Percentiles rank a stretch among this genome's conserved stretches.
Evolutionary conservation across 1,140 invertebrate species (phyloP).

Genomic region (Conopomorpha cramerella): DNA sequence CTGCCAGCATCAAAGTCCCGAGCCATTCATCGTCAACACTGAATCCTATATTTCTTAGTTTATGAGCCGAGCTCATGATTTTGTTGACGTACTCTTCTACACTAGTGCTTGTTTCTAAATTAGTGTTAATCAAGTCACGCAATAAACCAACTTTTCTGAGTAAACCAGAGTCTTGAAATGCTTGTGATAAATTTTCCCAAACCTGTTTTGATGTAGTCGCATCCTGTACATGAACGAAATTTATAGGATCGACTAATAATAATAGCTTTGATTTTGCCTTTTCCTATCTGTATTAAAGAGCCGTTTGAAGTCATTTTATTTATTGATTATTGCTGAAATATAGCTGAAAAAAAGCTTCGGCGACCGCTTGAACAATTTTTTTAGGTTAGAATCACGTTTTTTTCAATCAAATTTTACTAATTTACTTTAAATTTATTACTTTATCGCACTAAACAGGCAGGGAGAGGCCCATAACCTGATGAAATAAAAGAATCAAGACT

Average conservation of each 20-base stretch:
- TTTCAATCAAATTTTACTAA: no score
- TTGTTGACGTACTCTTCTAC: conserved; percentile 13
- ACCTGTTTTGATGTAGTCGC: conserved; percentile 1
- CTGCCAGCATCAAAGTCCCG: conserved; percentile 12
- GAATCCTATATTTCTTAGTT: conserved; percentile 15
- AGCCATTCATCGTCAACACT: conserved; percentile 14
- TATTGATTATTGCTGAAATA: no score
- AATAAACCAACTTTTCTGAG: conserved; percentile 2
- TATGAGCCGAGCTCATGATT: conserved; percentile 21
- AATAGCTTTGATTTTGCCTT: conserved; percentile 1
- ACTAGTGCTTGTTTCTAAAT: neutral
- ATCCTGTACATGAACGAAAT: conserved; percentile 2
- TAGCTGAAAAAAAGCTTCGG: no score
- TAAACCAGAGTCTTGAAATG: conserved; percentile 5
- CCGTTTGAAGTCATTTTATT: neutral
- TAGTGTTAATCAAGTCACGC: conserved; percentile 3
- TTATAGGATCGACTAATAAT: neutral
- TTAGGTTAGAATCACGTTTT: no score
- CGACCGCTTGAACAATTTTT: no score
- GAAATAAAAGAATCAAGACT: no score
- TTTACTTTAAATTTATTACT: no score
- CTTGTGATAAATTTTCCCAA: conserved; percentile 1
- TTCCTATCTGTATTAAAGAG: neutral
- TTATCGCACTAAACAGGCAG: no score
- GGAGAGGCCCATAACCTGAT: no score